Conservation (phyloP, 2,113 vertebrate genomes). For the Crypturellus undulatus region DNA sequence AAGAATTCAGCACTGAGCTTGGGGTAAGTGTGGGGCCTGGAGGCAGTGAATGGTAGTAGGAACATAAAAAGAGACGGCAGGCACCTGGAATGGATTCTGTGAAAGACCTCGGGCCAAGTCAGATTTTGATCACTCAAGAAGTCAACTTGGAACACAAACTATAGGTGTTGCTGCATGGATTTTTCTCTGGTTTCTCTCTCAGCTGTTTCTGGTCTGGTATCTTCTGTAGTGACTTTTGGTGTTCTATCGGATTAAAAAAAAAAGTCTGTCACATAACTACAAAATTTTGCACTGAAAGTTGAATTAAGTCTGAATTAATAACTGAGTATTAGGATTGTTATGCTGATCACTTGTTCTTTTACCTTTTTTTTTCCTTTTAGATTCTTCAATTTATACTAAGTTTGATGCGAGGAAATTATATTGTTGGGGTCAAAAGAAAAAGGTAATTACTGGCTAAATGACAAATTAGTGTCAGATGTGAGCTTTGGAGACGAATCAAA, state of each 20-base stretch:
- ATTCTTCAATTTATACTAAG: constrained; percentile 76
- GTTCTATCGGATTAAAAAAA: not conserved
- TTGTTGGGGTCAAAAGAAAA: constrained; percentile 72
- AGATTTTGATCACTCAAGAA: not conserved
- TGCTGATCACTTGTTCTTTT: not conserved
- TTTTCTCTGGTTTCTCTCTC: constrained; percentile 27
- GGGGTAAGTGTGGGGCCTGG: not conserved
- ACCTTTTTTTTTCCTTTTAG: constrained; percentile 60
- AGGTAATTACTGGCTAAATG: constrained; percentile 62
- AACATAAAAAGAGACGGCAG: constrained; percentile 4
- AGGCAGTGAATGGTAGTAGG: constrained; percentile 21
- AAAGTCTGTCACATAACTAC: not conserved
- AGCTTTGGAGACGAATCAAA: not conserved
- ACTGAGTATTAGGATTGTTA: not conserved
- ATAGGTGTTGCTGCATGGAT: not conserved
- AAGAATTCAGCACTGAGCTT: not conserved
- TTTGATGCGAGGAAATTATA: constrained; percentile 72
- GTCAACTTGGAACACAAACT: not conserved
- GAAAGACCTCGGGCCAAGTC: constrained; percentile 14
- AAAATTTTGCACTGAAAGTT: not conserved
- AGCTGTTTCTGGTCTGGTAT: constrained; percentile 55
- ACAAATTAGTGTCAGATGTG: not conserved
- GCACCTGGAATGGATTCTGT: not conserved
- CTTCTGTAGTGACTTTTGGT: not conserved
- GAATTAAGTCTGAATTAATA: not conserved